Evolutionary conservation across 1,140 invertebrate genomes (phyloP).

Genomic region (Hormaphis cornu): DNA sequence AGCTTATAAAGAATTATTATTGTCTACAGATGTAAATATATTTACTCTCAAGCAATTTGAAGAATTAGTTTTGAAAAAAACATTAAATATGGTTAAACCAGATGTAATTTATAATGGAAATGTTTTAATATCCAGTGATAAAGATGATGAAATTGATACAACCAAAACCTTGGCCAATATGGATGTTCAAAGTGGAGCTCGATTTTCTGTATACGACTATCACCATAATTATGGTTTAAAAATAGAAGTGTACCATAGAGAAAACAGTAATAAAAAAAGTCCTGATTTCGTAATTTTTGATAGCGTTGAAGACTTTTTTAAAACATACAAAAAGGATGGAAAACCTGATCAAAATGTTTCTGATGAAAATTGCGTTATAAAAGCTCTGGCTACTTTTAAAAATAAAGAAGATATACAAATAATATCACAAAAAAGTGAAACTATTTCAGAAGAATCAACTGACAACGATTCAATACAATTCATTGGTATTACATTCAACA

Average conservation of each 20-base stretch:
- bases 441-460: too few relatives aligned
- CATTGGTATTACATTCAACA: background rate
- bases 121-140: slow-evolving; percentile 85
- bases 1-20: slow-evolving; percentile 48
- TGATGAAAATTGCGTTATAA: background rate
- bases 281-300: slow-evolving; percentile 4
- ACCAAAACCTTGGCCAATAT: slow-evolving; percentile 52
- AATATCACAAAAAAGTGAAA: background rate
- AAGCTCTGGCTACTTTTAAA: background rate
- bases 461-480: too few relatives aligned
- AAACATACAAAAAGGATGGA: background rate
- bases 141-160: slow-evolving; percentile 50
- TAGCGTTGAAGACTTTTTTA: background rate
- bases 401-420: background rate
- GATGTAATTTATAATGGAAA: slow-evolving; percentile 80
- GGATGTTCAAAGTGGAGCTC: slow-evolving; percentile 73
- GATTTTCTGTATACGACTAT: slow-evolving; percentile 81
- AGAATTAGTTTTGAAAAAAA: slow-evolving; percentile 71
- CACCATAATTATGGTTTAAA: slow-evolving; percentile 78
- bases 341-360: background rate
- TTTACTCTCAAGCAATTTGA: slow-evolving; percentile 77
- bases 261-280: slow-evolving; percentile 49
- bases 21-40: slow-evolving; percentile 63
- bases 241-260: slow-evolving; percentile 53
- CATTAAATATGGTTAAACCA: slow-evolving; percentile 85